Conservation (phyloP, 1,140 invertebrate species). For the Muscidifurax raptorellus region DNA sequence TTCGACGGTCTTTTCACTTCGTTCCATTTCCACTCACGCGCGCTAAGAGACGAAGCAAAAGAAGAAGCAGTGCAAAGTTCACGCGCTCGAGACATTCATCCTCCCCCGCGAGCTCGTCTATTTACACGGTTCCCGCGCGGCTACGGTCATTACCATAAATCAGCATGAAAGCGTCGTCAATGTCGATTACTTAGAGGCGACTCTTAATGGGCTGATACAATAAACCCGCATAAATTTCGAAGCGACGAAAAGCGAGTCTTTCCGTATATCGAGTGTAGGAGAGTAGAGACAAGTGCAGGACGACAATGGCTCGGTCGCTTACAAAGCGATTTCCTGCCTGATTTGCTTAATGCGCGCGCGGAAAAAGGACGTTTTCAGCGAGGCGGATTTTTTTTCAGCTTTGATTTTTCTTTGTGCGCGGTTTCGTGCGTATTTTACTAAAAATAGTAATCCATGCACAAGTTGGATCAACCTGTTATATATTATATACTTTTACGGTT, state of each 20-base stretch:
- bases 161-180: constrained; percentile 49
- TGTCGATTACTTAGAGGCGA: constrained; percentile 48
- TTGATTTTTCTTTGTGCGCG: too few relatives aligned
- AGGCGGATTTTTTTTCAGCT: too few relatives aligned
- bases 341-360: too few relatives aligned
- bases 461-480: too few relatives aligned
- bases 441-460: too few relatives aligned
- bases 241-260: not conserved
- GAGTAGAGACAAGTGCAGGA: too few relatives aligned
- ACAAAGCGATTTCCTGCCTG: not conserved
- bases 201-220: constrained; percentile 54
- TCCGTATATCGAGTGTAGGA: not conserved
- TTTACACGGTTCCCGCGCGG: not conserved
- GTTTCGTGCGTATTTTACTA: too few relatives aligned
- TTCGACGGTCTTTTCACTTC: not conserved
- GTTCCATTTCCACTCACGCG: not conserved
- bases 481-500: too few relatives aligned
- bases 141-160: constrained; percentile 52
- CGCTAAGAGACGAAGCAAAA: not conserved
- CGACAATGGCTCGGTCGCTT: not conserved
- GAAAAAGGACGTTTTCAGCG: too few relatives aligned
- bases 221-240: constrained; percentile 30
- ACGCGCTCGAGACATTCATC: constrained; percentile 7
- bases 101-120: not conserved
- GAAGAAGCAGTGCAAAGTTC: constrained; percentile 3